Evolutionary conservation across 1,140 invertebrate species (phyloP).

Genomic region (Anagrus nilaparvatae): DNA sequence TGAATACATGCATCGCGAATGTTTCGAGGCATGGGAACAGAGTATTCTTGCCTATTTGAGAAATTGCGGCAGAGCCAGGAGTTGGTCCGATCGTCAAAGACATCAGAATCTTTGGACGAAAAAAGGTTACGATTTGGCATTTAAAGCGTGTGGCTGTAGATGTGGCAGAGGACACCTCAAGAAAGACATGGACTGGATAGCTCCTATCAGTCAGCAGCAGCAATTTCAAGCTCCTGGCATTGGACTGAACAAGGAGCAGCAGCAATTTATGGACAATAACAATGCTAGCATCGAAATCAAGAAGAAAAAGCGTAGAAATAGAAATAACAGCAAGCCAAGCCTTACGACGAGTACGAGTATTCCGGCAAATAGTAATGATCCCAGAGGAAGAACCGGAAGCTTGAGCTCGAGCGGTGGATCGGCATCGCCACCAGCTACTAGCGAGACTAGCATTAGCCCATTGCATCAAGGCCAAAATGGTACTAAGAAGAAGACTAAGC

Average conservation of each 20-base stretch:
- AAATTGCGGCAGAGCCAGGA: constrained; percentile 77
- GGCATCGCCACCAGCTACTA: constrained; percentile 57
- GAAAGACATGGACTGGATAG: constrained; percentile 87
- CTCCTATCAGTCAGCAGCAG: constrained; percentile 46
- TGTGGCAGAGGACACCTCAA: constrained; percentile 84
- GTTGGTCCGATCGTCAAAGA: constrained; percentile 88
- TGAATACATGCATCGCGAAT: constrained; percentile 89
- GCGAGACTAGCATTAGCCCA: constrained; percentile 60
- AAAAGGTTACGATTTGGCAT: constrained; percentile 90
- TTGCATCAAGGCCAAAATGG: constrained; percentile 48
- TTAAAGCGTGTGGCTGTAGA: constrained; percentile 78
- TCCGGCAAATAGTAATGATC: constrained; percentile 30
- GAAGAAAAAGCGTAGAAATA: constrained; percentile 62
- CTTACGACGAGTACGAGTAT: constrained; percentile 42
- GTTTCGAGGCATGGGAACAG: constrained; percentile 90
- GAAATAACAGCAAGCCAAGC: constrained; percentile 51
- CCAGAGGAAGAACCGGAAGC: constrained; percentile 50
- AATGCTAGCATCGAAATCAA: constrained; percentile 47
- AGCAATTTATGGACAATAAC: constrained; percentile 43
- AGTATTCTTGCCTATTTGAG: constrained; percentile 78
- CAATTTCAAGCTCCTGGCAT: constrained; percentile 53
- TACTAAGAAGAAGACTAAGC: constrained; percentile 61
- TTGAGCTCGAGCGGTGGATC: constrained; percentile 55
- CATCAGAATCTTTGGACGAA: constrained; percentile 95
- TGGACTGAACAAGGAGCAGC: constrained; percentile 51